Evolutionary conservation across 2,113 vertebrate species (phyloP).

Genomic region (Propithecus coquereli): DNA sequence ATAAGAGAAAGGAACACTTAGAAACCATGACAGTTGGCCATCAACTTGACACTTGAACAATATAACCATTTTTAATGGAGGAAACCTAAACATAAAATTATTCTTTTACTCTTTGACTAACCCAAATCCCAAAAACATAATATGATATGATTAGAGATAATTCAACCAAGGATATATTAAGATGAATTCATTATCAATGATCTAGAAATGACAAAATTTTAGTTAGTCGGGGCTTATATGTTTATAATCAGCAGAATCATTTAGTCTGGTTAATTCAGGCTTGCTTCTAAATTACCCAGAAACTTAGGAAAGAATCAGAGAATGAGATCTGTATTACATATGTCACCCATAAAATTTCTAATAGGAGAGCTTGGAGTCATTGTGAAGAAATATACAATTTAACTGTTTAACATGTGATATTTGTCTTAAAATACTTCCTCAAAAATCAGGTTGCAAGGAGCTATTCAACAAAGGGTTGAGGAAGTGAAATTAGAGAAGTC

Average conservation of each 20-base stretch:
- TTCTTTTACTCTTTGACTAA: neutral
- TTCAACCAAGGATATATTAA: neutral
- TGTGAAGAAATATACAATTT: neutral
- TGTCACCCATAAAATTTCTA: neutral
- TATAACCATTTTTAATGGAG: constrained; percentile 14
- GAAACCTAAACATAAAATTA: neutral
- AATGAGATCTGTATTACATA: neutral
- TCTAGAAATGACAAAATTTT: neutral
- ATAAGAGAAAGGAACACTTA: neutral
- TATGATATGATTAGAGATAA: neutral
- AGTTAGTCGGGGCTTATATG: neutral
- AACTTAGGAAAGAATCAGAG: neutral
- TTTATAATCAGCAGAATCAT: neutral
- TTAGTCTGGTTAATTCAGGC: neutral
- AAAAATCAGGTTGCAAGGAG: neutral
- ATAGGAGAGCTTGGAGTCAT: neutral
- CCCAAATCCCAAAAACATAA: neutral
- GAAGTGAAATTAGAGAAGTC: neutral
- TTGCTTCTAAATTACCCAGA: neutral
- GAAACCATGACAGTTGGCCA: neutral
- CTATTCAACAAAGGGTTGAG: neutral
- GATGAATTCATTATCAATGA: neutral
- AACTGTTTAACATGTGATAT: neutral
- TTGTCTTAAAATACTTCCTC: neutral
- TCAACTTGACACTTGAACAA: neutral